phyloP scores from a whole-genome alignment of 1,140 invertebrate species.

The Doryteuthis pealeii region DNA sequence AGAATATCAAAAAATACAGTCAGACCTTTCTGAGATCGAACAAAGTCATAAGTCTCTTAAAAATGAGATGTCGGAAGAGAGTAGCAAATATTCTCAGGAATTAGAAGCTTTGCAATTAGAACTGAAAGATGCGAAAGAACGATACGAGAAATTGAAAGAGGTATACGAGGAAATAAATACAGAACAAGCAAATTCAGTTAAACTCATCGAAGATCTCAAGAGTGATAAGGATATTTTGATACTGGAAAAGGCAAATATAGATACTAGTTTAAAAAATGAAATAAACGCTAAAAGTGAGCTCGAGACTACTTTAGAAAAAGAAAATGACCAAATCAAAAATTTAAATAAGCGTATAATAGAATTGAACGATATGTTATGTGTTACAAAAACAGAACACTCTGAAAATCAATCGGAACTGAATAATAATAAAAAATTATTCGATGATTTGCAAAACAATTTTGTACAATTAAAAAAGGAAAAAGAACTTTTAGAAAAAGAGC shows the following conservation, averaged over 20 bases:
- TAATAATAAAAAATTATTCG: background rate
- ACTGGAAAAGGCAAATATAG: background rate
- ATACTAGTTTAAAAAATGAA: background rate
- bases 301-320: background rate
- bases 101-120: background rate
- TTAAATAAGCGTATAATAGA: background rate
- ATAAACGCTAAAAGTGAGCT: background rate
- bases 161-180: background rate
- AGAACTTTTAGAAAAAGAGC: background rate
- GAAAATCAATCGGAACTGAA: background rate
- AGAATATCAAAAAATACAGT: background rate
- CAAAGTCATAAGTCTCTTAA: background rate
- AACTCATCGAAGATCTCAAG: background rate
- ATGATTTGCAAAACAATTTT: background rate
- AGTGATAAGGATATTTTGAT: conserved; percentile 1
- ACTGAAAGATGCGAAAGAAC: background rate
- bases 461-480: background rate
- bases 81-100: background rate
- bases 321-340: background rate
- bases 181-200: background rate
- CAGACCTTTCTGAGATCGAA: background rate
- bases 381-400: background rate
- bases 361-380: background rate
- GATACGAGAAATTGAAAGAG: background rate
- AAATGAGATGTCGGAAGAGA: background rate